Evolutionary conservation across 2,888 invertebrate species (phyloP).

Genomic region (Tricholauxania praeusta): DNA sequence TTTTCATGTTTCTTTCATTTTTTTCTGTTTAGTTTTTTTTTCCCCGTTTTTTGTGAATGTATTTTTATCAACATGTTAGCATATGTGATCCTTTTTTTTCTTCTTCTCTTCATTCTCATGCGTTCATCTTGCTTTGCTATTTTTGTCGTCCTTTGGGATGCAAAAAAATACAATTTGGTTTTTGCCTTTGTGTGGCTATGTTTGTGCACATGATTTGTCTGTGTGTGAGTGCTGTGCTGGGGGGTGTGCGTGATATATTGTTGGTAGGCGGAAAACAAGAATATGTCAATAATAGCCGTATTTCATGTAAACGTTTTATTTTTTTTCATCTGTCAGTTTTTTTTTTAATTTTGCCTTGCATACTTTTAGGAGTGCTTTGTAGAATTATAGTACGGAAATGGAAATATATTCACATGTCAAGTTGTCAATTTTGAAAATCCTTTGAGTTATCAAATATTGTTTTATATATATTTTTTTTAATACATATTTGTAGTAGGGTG

Average conservation of each 20-base stretch:
- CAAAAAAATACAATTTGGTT: neutral
- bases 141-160: neutral
- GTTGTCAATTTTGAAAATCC: constrained; percentile 14
- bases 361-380: neutral
- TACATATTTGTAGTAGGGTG: neutral
- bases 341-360: neutral
- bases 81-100: neutral
- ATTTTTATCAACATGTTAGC: neutral
- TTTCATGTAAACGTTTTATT: neutral
- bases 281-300: constrained; percentile 22
- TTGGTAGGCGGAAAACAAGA: constrained; percentile 4
- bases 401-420: constrained; percentile 21
- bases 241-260: neutral
- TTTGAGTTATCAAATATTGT: constrained; percentile 11
- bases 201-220: constrained; percentile 3
- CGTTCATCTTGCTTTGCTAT: neutral
- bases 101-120: neutral
- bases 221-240: neutral
- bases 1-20: neutral
- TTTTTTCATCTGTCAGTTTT: neutral
- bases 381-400: neutral
- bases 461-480: neutral
- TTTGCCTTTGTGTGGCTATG: neutral
- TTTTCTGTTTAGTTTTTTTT: neutral
- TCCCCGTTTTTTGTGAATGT: neutral